Evolutionary conservation across 2,888 invertebrate genomes (phyloP).

Genomic region (Formica aserva): DNA sequence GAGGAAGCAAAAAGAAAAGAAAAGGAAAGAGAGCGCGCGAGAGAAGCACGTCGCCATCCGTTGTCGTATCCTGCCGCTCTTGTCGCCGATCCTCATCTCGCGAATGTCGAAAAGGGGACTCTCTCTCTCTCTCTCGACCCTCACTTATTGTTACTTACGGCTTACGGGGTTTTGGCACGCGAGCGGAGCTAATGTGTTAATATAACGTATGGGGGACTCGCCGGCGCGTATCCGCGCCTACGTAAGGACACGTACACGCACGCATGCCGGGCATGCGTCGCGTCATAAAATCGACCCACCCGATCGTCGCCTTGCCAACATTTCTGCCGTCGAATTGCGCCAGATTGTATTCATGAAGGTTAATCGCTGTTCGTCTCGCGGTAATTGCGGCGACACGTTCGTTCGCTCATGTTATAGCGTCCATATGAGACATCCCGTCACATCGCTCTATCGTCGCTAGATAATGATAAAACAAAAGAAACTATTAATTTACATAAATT

Average conservation of each 20-base stretch:
- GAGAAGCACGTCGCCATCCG: neutral
- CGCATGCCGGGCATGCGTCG: conserved; percentile 48
- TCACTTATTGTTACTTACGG: conserved; percentile 81
- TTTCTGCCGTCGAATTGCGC: conserved; percentile 56
- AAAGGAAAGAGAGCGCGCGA: neutral
- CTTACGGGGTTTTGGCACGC: conserved; percentile 84
- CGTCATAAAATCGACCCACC: conserved; percentile 72
- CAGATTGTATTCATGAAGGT: conserved; percentile 61
- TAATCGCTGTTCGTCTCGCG: conserved; percentile 53
- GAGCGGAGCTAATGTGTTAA: conserved; percentile 84
- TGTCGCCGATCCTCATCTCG: conserved; percentile 59
- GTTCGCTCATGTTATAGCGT: neutral
- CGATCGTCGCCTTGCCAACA: conserved; percentile 56
- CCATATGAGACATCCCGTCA: neutral
- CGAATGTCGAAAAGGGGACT: conserved; percentile 65
- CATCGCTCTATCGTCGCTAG: neutral
- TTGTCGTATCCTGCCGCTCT: conserved; percentile 23
- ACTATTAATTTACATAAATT: neutral
- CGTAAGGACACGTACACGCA: conserved; percentile 56
- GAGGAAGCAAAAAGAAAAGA: too few relatives aligned
- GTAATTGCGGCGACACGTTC: conserved; percentile 44
- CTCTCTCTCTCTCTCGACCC: conserved; percentile 51
- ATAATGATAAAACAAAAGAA: neutral
- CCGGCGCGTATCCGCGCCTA: conserved; percentile 71
- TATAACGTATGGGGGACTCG: conserved; percentile 80